A percentile compares a stretch with the other conserved stretches of the same genome.
phyloP scores from a whole-genome alignment of 2,797 vertebrate genomes.

The Aldrovandia affinis region DNA sequence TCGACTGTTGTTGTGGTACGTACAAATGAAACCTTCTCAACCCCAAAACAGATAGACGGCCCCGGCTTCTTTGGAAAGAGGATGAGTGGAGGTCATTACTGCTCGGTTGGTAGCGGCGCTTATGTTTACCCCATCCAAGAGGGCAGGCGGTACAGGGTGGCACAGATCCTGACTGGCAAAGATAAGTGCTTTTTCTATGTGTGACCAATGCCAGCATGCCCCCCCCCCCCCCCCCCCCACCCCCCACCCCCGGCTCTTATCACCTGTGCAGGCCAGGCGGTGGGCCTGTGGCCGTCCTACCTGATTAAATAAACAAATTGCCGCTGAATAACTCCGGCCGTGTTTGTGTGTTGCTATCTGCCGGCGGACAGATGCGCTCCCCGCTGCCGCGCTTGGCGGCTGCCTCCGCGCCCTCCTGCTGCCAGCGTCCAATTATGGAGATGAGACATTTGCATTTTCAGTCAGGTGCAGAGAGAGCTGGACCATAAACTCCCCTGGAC shows the following conservation, averaged over 20 bases:
- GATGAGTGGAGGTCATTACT: neutral
- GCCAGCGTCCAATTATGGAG: constrained; percentile 25
- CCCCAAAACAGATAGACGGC: neutral
- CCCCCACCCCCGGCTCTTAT: constrained; percentile 11
- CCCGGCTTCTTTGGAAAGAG: neutral
- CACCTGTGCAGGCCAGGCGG: constrained; percentile 36
- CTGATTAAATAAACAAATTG: constrained; percentile 21
- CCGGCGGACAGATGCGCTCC: constrained; percentile 10
- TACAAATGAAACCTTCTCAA: neutral
- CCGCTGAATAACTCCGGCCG: neutral
- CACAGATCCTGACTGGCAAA: constrained; percentile 3
- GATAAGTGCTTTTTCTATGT: neutral
- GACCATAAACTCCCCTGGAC: neutral
- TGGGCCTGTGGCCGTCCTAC: neutral
- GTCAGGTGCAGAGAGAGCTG: constrained; percentile 17
- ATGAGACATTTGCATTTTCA: constrained; percentile 26
- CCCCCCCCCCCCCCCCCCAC: constrained; percentile 1
- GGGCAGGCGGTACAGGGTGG: neutral
- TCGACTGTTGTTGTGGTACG: neutral
- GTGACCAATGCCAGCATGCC: neutral
- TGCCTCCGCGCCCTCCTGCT: neutral
- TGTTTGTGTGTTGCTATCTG: constrained; percentile 23
- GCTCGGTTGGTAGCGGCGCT: neutral
- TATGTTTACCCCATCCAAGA: neutral
- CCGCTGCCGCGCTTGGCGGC: neutral